These are phyloP conservation scores for Clavelina lepadiformis DNA, from an alignment of 23 tunicate genomes.

Conservation along the genomic window DNA sequence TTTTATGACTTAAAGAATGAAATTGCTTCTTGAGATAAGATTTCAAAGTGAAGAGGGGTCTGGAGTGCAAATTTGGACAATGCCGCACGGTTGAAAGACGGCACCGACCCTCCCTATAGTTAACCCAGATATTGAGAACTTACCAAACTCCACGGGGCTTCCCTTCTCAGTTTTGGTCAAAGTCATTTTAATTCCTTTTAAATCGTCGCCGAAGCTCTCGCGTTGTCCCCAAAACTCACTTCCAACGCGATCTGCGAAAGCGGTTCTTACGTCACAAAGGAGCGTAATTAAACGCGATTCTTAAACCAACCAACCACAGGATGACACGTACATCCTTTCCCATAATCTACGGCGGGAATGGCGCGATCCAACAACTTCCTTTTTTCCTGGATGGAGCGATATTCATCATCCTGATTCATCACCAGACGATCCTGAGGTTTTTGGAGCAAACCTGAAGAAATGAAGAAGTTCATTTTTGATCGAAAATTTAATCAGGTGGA, in stretches of 20 bases:
- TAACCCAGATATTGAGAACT: not conserved
- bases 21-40: no score
- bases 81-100: no score
- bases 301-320: not conserved
- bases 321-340: slow-evolving; percentile 75
- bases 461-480: no score
- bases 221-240: slow-evolving; percentile 94
- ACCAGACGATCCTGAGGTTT: slow-evolving; percentile 70
- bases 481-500: no score
- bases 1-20: no score
- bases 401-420: slow-evolving; percentile 58
- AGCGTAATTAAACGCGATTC: not conserved
- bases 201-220: slow-evolving; percentile 74
- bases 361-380: slow-evolving; percentile 69
- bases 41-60: no score
- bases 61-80: no score
- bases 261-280: no score
- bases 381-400: slow-evolving; percentile 49
- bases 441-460: slow-evolving; percentile 49
- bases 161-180: slow-evolving; percentile 82
- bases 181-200: slow-evolving; percentile 73
- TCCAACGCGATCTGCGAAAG: slow-evolving; percentile 88
- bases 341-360: slow-evolving; percentile 87
- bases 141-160: slow-evolving; percentile 70
- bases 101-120: not conserved